Evolutionary conservation across 1,140 invertebrate species (phyloP), one percentile per base, ranked within the genome.

Genomic region (Notospermus geniculatus): DNA sequence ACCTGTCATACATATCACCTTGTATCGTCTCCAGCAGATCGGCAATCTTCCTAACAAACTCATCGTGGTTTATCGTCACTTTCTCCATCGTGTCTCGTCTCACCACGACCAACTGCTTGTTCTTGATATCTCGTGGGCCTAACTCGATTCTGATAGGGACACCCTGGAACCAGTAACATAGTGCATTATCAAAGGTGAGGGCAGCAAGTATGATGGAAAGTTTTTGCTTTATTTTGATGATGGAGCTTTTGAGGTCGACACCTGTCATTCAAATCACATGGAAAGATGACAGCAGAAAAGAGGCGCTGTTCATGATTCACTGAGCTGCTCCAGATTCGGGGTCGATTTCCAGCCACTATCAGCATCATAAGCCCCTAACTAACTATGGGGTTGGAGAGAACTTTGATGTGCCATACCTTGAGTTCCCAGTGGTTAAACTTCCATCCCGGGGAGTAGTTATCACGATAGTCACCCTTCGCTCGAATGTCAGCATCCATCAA

Each of bases 341-440:
- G n/a, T n/a, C n/a, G n/a, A n/a, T n/a, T n/a, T n/a, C n/a, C n/a
- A n/a, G n/a, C n/a, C n/a, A n/a, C n/a, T n/a, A n/a, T n/a, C n/a
- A n/a, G n/a, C n/a, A n/a, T n/a, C n/a, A n/a, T n/a, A n/a, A n/a
- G n/a, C n/a, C n/a, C n/a, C n/a, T n/a, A 43, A 43, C 39, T 13
- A 43, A 13, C 39, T 13, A 43, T 11, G 19, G 39, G 11, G 39
- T 13, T 43, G 39, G 39, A 7, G 32, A 36, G 5, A 36, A 36
- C n/a, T n/a, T n/a, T 50, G 25, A 23, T 15, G 30, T 23, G n/a
- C 29, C 41, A 62, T 76, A 89, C 89, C 84, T 98, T 99, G 1
- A 99, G 81, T 80, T 99, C 97, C 97, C 97, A 99, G 78, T 99
- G 95, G 80, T 99, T 99, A 78, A 97, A 99, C 81, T 99, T 99